These are phyloP conservation scores for Gambusia holbrooki DNA, from an alignment of 2,113 vertebrate species.

Conservation along the genomic window DNA sequence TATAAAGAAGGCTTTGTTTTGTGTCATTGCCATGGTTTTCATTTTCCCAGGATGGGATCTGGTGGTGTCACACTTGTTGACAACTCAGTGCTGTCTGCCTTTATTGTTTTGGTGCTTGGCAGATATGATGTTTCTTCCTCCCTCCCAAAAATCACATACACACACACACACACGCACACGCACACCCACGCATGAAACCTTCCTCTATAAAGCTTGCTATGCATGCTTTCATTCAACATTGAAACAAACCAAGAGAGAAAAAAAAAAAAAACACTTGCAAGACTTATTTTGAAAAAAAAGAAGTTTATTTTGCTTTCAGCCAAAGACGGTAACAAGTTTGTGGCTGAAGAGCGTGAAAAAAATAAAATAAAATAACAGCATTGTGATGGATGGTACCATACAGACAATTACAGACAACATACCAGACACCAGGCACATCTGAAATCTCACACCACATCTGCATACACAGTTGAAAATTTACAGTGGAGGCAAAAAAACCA, in stretches of 20 bases:
- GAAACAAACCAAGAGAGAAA: background rate
- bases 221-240: constrained; percentile 49
- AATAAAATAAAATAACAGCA: constrained; percentile 46
- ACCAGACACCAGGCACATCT: constrained; percentile 23
- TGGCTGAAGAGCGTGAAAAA: constrained; percentile 48
- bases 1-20: constrained; percentile 38
- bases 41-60: constrained; percentile 62
- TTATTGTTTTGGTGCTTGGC: constrained; percentile 68
- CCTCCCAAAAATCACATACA: constrained; percentile 6
- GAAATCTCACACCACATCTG: constrained; percentile 28
- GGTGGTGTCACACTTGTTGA: constrained; percentile 65
- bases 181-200: constrained; percentile 34
- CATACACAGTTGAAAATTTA: constrained; percentile 30
- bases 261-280: constrained; percentile 48
- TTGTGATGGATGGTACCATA: constrained; percentile 58
- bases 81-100: constrained; percentile 58
- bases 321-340: constrained; percentile 56
- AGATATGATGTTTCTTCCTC: constrained; percentile 61
- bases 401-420: constrained; percentile 62
- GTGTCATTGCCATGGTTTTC: constrained; percentile 52
- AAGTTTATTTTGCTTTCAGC: constrained; percentile 16
- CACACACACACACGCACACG: constrained; percentile 16
- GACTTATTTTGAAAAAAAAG: constrained; percentile 42
- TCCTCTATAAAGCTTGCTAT: constrained; percentile 70
- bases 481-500: background rate